Conservation (phyloP, 2,888 invertebrate genomes). For the Chrysolina americana region DNA sequence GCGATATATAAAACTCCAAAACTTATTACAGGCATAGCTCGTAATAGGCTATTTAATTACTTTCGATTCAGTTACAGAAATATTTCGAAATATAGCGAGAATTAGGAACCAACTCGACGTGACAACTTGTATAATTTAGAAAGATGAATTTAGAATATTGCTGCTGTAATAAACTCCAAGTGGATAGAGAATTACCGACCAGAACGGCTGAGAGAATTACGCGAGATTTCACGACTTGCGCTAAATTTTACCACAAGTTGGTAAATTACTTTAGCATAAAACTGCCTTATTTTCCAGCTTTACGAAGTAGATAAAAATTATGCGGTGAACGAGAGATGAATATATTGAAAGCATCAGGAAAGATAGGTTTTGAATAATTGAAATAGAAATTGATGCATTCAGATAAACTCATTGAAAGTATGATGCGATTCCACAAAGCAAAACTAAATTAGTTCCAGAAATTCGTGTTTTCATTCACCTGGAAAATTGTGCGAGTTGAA, state of each 20-base stretch:
- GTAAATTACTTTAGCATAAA: conserved; percentile 19
- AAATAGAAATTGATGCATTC: too few species aligned
- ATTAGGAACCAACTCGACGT: neutral
- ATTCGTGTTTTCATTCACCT: too few species aligned
- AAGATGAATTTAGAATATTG: conserved; percentile 15
- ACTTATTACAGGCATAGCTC: too few species aligned
- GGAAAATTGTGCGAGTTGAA: too few species aligned
- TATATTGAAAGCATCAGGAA: neutral
- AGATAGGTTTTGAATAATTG: neutral
- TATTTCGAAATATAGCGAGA: neutral
- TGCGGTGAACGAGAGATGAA: neutral
- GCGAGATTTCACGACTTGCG: conserved; percentile 17
- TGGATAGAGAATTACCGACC: conserved; percentile 14
- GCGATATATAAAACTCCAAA: too few species aligned
- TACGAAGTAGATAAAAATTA: conserved; percentile 8
- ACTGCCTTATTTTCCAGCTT: neutral
- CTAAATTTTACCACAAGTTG: conserved; percentile 11
- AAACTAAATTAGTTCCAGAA: too few species aligned
- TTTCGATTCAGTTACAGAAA: neutral
- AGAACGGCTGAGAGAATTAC: conserved; percentile 9
- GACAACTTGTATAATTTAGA: conserved; percentile 7
- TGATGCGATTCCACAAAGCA: too few species aligned
- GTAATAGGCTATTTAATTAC: neutral
- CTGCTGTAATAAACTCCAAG: conserved; percentile 15
- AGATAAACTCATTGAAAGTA: too few species aligned